A percentile compares a stretch with the other conserved stretches of the same genome.
These are phyloP conservation scores for Hyles lineata DNA, from an alignment of 2,888 invertebrate genomes.

Conservation along the genomic window DNA sequence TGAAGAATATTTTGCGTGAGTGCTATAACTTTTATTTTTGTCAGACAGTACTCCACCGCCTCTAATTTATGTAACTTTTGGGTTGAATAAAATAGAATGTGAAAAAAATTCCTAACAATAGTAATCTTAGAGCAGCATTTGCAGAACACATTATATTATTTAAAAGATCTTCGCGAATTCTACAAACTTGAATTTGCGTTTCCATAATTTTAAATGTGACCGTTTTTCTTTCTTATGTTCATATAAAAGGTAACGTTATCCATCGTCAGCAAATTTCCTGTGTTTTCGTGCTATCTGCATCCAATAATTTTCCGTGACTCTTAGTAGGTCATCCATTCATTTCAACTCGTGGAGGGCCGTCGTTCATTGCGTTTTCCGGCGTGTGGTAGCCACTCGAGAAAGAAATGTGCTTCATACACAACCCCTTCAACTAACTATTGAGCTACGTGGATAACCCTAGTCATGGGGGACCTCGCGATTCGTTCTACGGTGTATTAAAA, in stretches of 20 bases:
- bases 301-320: conserved; percentile 6
- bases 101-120: too few relatives aligned
- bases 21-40: conserved; percentile 30
- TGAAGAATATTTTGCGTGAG: conserved; percentile 90
- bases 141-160: too few relatives aligned
- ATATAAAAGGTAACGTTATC: background rate
- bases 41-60: background rate
- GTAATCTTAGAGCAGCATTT: too few relatives aligned
- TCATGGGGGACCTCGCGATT: background rate
- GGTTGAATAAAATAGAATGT: too few relatives aligned
- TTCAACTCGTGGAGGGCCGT: background rate
- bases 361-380: conserved; percentile 12
- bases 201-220: too few relatives aligned
- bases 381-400: conserved; percentile 4
- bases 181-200: too few relatives aligned
- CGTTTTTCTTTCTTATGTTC: background rate
- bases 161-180: too few relatives aligned
- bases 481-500: background rate
- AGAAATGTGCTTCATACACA: background rate
- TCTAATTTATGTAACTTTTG: too few relatives aligned
- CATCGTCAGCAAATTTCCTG: conserved; percentile 1
- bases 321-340: background rate
- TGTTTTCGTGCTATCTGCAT: conserved; percentile 6
- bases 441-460: conserved; percentile 13
- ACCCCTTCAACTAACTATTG: background rate